These are phyloP conservation scores for Oligia fasciuncula DNA, from an alignment of 2,888 invertebrate species.

Conservation along the genomic window DNA sequence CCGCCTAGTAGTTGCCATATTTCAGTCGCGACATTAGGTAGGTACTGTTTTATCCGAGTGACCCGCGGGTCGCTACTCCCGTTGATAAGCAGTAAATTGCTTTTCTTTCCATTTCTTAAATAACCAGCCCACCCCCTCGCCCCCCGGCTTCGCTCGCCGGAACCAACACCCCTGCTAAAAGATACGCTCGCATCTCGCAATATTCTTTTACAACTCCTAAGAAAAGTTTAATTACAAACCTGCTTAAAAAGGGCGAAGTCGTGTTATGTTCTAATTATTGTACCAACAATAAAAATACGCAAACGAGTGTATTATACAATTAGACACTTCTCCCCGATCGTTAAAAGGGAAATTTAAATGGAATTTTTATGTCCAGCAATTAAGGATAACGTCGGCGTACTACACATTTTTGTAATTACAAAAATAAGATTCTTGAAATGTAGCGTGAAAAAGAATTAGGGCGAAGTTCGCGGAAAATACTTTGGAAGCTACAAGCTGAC, in stretches of 20 bases:
- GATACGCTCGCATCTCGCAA: slow-evolving; percentile 80
- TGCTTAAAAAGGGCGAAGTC: slow-evolving; percentile 84
- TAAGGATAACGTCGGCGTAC: slow-evolving; percentile 90
- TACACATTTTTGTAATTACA: slow-evolving; percentile 91
- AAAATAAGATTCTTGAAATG: slow-evolving; percentile 90
- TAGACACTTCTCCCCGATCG: slow-evolving; percentile 89
- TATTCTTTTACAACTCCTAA: slow-evolving; percentile 84
- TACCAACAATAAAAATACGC: slow-evolving; percentile 90
- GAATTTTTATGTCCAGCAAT: slow-evolving; percentile 91
- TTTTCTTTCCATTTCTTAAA: slow-evolving; percentile 88
- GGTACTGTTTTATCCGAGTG: slow-evolving; percentile 78
- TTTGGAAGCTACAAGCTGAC: slow-evolving; percentile 80
- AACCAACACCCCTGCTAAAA: slow-evolving; percentile 69
- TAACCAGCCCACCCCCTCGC: slow-evolving; percentile 75
- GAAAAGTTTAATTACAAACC: slow-evolving; percentile 88
- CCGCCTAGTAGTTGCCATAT: slow-evolving; percentile 70
- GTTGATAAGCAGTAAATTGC: slow-evolving; percentile 88
- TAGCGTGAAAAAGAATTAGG: slow-evolving; percentile 90
- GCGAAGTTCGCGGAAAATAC: slow-evolving; percentile 85
- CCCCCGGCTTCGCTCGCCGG: slow-evolving; percentile 39
- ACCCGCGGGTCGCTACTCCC: slow-evolving; percentile 81
- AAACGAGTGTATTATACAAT: slow-evolving; percentile 91
- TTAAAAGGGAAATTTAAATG: slow-evolving; percentile 91
- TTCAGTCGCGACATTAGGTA: slow-evolving; percentile 71
- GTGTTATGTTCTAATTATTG: slow-evolving; percentile 90